Base-by-base conservation (phyloP, 1,140 invertebrate genomes). In the Lysiphlebus fabarum region DNA sequence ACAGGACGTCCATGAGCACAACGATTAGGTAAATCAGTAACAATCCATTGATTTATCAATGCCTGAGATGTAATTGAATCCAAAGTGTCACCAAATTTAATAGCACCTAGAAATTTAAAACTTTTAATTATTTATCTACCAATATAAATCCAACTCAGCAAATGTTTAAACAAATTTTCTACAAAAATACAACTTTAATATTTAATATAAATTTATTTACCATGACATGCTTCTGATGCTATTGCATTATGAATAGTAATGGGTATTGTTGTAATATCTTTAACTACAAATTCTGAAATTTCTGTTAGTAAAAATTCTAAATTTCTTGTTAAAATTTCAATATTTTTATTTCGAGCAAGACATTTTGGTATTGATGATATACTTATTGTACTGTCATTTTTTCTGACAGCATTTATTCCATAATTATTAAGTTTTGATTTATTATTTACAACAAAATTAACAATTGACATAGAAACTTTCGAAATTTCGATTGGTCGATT, bases 1-100 rank as follows among this genome's bases (percentile, higher is more conserved):
- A 75, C 75, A 10, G 78, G 78, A 62, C 78, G 65, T 9, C 78
- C 77, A 50, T 80, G 78, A 45, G 78, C 78, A 65, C 78, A 80
- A 50, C 70, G 66, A 68, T 70, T 79, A 12, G 75, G 76, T 37
- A 66, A 67, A 55, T 73, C 69, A 5, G 75, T 78, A 42, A 66
- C 48, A 36, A 58, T 64, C 44, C 78, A 68, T 43, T 69, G 64
- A 56, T 70, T 53, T 5, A 79, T 49, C 11, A 80, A 65, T 42
- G 48, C 57, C 11, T 65, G 59, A 38, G 75, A 80, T 57, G 79
- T 67, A 26, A 70, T 49, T 5, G 70, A 17, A 37, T 63, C 69
- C 37, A 80, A 58, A 8, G 65, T 63, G 68, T 78, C 65, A 2
- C 77, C 77, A 58, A 80, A 80, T 68, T 75, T 80, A 6, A 79